Evolutionary conservation across 2,888 invertebrate species (phyloP), one percentile per base, ranked within the genome.

Genomic region (Microctonus hyperodae): DNA sequence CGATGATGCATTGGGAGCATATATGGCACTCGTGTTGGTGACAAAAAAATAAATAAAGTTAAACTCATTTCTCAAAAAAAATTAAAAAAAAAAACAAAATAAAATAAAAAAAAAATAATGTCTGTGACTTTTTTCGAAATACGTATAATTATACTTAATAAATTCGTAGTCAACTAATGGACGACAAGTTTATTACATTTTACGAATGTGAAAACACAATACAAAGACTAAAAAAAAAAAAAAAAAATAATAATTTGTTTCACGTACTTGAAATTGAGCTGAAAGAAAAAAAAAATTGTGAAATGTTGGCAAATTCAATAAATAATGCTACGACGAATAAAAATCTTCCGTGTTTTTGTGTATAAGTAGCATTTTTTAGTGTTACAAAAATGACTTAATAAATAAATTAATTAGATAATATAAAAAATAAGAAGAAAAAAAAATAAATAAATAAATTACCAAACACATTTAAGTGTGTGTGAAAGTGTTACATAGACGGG

Each of bases 91-190:
- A 31, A 25, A 28, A 57, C 28, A 28, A 33, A 44, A 16, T 6
- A 23, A 60, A 31, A 55, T 55, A 33, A 13, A 55, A 35, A 56
- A 72, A 71, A 76, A 75, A 76, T 75, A 76, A 71, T 77, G 72
- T 78, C 77, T 76, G 77, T 78, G 77, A 80, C 71, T 79, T 78
- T 72, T 63, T 79, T 77, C 76, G 74, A 77, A 73, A 78, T 75
- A 75, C 74, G 75, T 76, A 76, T 74, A 65, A 64, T 67, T 60
- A 73, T 70, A 70, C 68, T 65, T 20, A 51, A 44, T 44, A 64
- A 67, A 51, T 70, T 51, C 48, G 68, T n/a, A n/a, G 35, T 33
- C 31, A 64, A 35, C 25, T 63, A 65, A 23, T 61, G 61, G 61
- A 61, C 61, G 40, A 55, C 33, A 55, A 55, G 55, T 60, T 44